phyloP scores from a whole-genome alignment of 2,113 vertebrate genomes.

The Acanthochromis polyacanthus region DNA sequence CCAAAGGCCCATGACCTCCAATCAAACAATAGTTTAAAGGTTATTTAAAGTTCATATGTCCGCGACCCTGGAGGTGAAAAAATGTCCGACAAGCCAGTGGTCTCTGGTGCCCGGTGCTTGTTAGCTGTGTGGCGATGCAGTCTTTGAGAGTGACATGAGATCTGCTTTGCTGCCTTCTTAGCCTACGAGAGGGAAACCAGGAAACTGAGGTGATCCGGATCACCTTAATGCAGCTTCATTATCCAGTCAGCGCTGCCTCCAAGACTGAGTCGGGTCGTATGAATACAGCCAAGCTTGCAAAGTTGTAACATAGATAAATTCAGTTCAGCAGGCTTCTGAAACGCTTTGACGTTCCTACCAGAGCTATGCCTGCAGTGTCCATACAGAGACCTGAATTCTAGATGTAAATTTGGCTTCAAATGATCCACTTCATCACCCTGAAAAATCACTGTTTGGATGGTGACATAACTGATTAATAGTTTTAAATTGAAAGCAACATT shows the following conservation, averaged over 20 bases:
- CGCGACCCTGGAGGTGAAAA: constrained; percentile 21
- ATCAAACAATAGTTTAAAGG: constrained; percentile 66
- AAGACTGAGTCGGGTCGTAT: constrained; percentile 22
- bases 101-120: constrained; percentile 31
- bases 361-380: too few species aligned
- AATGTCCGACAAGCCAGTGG: constrained; percentile 1
- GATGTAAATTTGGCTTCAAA: neutral
- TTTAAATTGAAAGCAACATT: too few species aligned
- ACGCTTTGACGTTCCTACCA: too few species aligned
- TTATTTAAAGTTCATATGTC: constrained; percentile 66
- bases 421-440: neutral
- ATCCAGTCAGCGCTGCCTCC: constrained; percentile 35
- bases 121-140: constrained; percentile 30
- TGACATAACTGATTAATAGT: too few species aligned
- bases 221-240: constrained; percentile 30
- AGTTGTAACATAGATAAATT: neutral
- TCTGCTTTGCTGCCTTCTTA: constrained; percentile 6
- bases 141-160: constrained; percentile 3
- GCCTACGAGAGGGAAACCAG: neutral
- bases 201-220: constrained; percentile 22
- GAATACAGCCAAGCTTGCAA: constrained; percentile 16
- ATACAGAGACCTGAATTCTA: neutral
- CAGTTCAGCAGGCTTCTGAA: neutral
- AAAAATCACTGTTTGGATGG: too few species aligned
- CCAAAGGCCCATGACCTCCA: constrained; percentile 50